Evolutionary conservation across 2,888 invertebrate species (phyloP), one percentile per base, ranked within the genome.

Genomic region (Trichacis sp.): DNA sequence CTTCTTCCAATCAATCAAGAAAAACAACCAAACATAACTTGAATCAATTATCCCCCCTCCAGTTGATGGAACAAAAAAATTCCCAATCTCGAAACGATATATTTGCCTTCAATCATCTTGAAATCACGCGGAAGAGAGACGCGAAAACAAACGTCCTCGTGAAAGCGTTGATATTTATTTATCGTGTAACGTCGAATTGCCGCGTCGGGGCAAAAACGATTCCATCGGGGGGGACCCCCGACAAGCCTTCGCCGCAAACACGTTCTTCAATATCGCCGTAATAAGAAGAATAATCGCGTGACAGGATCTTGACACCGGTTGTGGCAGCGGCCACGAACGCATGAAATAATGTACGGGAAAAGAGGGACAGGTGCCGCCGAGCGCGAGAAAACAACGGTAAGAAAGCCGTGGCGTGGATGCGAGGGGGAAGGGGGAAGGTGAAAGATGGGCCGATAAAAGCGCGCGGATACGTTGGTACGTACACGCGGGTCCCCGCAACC

Each of bases 281-380:
- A 67, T 67, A 63, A 67, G 62, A 45, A 30, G 60, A 63, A 53
- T 61, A 61, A 68, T 68, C 68, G 64, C n/a, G 11, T 53, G 68
- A 61, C 64, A 61, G 61, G 64, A 68, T 68, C 68, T 68, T 61
- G 58, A 68, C 61, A 64, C 68, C 58, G 57, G 60, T 61, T 61
- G 60, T 24, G 59, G 57, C 52, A 45, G 48, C 52, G 56, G 9
- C 19, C 20, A n/a, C 19, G 20, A 45, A 20, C 45, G 61, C 59
- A 59, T 66, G 54, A 61, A 68, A 58, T 64, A 67, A 67, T 64
- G 60, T 54, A 57, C 59, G 51, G 40, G 60, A 54, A 60, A 63
- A 65, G 60, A 54, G 55, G 59, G 54, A 59, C 59, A 59, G 62
- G 61, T 62, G 62, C 38, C 43, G 56, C 43, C 47, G 56, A 40